phyloP scores from a whole-genome alignment of 2,888 invertebrate genomes.

The Lamellibrachia columna region DNA sequence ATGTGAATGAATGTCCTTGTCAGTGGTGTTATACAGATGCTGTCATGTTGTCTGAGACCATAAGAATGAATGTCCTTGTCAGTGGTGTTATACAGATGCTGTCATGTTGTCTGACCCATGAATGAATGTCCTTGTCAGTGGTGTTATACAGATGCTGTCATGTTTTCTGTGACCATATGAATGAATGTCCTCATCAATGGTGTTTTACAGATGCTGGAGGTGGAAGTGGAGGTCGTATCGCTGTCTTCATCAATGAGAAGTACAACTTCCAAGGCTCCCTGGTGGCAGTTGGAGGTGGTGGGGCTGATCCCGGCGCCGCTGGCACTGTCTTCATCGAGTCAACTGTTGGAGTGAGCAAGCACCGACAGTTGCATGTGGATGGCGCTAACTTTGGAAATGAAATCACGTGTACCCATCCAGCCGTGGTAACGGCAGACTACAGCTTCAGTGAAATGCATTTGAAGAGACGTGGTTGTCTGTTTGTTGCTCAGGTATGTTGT shows the following conservation, averaged over 20 bases:
- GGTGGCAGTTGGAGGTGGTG: conserved; percentile 45
- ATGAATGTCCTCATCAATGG: not conserved
- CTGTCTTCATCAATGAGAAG: conserved; percentile 43
- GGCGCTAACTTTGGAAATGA: not conserved
- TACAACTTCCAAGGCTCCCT: conserved; percentile 45
- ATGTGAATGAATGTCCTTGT: not conserved
- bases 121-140: too few species aligned
- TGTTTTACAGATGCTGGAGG: conserved; percentile 34
- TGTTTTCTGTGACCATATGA: too few species aligned
- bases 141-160: too few species aligned
- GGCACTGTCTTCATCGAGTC: conserved; percentile 43
- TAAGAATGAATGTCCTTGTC: not conserved
- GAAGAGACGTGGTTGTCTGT: not conserved
- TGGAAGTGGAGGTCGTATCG: conserved; percentile 49
- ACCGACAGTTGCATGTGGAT: conserved; percentile 43
- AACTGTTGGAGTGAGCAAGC: conserved; percentile 37
- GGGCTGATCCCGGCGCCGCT: conserved; percentile 44
- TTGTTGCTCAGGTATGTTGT: not conserved
- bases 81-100: not conserved
- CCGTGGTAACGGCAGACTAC: not conserved
- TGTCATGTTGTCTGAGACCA: conserved; percentile 8
- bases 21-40: not conserved
- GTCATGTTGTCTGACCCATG: conserved; percentile 18
- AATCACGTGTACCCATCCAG: not conserved
- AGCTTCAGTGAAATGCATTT: not conserved